Evolutionary conservation across 2,113 vertebrate genomes (phyloP), one percentile per base, ranked within the genome.

Genomic region (Crotophaga sulcirostris): DNA sequence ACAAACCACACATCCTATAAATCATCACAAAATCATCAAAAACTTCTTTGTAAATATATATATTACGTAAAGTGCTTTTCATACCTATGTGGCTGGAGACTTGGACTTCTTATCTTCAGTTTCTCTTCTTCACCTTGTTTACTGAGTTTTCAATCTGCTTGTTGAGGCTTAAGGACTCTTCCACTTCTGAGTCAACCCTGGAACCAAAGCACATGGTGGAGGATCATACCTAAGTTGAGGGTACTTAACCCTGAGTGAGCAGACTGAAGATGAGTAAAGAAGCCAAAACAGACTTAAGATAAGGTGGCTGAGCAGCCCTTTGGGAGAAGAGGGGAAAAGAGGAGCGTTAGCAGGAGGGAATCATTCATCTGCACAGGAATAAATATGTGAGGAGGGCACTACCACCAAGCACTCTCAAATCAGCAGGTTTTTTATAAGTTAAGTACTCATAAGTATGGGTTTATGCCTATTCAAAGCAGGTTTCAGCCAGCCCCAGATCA

Each of bases 141-240:
- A 90, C 38, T 59, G 49, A 95, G 49, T 85, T 90, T 97, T 91
- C 81, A 87, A 16, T 87, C 89, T 95, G 67, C 83, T 93, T 94
- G 76, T 94, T 87, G 67, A 80, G 54, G 70, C 70, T 95, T 89
- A 95, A 91, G 84, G 70, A 95, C 70, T 78, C 84, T 94, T 88
- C 77, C 60, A 13, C 42, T 72, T 88, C 31, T 16, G 78, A 93
- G 67, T 89, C 70, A 62, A 33, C 31, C 14, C 28, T 49, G 77
- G 55, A 94, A 95, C 83, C 51, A 63, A 92, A 95, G 72, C 94
- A 52, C 4, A 3, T 0, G 4, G 47, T 93, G 33, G 66, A 86
- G 88, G 78, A 93, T 70, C 60, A 79, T 76, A 80, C 69, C 52
- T 72, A 80, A 77, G 51, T 42, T 84, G 74, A 96, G 85, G 60